These are phyloP conservation scores for Oreonectes daqikongensis DNA, from an alignment of 2,797 vertebrate species.

Conservation along the genomic window DNA sequence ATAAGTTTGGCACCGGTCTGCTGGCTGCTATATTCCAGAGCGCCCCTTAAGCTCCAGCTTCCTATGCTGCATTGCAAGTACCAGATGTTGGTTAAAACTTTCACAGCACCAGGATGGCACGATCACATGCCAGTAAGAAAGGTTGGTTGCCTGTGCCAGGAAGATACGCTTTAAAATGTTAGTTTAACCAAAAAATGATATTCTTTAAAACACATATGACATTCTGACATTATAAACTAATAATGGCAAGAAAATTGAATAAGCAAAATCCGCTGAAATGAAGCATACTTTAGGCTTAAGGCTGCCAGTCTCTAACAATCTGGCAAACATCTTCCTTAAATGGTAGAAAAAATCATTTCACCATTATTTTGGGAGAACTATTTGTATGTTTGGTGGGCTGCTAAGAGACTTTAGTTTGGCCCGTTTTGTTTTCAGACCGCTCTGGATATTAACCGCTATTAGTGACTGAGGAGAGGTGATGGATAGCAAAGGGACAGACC, in stretches of 20 bases:
- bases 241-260: too few species aligned
- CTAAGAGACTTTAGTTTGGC: not conserved
- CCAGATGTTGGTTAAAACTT: slow-evolving; percentile 29
- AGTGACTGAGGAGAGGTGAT: not conserved
- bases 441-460: not conserved
- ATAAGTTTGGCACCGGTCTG: not conserved
- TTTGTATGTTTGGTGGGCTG: too few species aligned
- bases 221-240: too few species aligned
- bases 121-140: slow-evolving; percentile 8
- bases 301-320: too few species aligned
- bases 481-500: not conserved
- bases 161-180: not conserved
- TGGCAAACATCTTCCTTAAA: too few species aligned
- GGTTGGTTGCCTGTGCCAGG: not conserved
- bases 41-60: not conserved
- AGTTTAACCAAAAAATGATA: not conserved
- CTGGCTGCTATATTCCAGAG: not conserved
- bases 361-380: too few species aligned
- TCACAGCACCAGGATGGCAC: slow-evolving; percentile 1
- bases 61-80: slow-evolving; percentile 15
- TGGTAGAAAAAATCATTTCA: too few species aligned
- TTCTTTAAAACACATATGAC: not conserved
- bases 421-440: not conserved
- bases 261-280: too few species aligned
- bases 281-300: too few species aligned